Conservation (phyloP, 64 coral and sea anemone genomes). For the Astreopora myriophthalma region DNA sequence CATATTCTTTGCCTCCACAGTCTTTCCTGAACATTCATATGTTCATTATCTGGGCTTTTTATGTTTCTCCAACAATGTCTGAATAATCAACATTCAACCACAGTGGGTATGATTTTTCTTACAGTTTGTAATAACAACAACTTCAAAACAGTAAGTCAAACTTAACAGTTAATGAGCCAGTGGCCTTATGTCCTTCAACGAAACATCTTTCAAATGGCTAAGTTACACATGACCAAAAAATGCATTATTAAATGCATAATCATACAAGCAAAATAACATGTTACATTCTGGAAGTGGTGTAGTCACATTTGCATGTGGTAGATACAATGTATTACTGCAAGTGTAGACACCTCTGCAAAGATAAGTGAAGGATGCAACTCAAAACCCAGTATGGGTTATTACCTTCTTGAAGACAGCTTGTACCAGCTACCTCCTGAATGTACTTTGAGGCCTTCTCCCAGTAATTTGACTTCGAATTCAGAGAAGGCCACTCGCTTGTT, state of each 20-base stretch:
- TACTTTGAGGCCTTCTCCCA: no score
- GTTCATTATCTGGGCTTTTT: background rate
- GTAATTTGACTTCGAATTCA: background rate
- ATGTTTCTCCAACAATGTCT: background rate
- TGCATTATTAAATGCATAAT: background rate
- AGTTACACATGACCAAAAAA: background rate
- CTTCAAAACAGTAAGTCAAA: background rate
- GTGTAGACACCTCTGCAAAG: background rate
- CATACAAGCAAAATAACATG: background rate
- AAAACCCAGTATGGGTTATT: background rate
- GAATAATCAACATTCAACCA: background rate
- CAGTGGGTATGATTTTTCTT: background rate
- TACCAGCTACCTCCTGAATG: no score
- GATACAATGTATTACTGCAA: background rate
- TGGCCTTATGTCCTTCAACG: background rate
- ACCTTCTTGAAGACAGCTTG: no score
- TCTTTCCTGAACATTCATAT: no score
- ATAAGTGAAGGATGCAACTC: background rate
- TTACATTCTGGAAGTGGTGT: background rate
- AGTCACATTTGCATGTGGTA: background rate
- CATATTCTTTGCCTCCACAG: background rate
- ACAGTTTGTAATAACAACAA: background rate
- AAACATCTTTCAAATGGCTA: background rate
- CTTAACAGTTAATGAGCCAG: background rate
- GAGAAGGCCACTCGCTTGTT: slow-evolving; percentile 6